Conservation (phyloP, 2,113 vertebrate genomes). For the Cervus canadensis region DNA sequence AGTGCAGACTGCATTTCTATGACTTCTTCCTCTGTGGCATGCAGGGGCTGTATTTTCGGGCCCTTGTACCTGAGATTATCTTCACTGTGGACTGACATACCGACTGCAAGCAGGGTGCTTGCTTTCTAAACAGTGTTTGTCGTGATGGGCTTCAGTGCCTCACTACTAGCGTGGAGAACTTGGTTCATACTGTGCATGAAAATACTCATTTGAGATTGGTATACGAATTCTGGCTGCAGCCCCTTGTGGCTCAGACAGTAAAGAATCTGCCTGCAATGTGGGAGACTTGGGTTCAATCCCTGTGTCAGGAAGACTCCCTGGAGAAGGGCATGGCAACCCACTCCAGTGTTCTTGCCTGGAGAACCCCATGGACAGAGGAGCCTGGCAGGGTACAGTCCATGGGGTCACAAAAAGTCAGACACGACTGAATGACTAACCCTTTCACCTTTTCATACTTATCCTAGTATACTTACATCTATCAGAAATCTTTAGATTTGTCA, state of each 20-base stretch:
- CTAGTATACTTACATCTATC: background rate
- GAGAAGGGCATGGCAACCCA: background rate
- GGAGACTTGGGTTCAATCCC: background rate
- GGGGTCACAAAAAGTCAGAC: background rate
- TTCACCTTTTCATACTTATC: background rate
- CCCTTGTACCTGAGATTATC: background rate
- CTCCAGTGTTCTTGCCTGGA: background rate
- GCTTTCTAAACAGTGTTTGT: background rate
- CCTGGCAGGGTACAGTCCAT: background rate
- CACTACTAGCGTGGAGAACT: background rate
- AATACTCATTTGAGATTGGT: background rate
- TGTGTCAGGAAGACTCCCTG: background rate
- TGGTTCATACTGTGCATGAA: background rate
- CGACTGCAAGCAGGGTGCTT: background rate
- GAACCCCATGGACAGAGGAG: background rate
- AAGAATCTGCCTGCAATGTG: background rate
- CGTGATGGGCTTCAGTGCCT: background rate
- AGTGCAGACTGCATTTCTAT: background rate
- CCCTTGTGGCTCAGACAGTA: background rate
- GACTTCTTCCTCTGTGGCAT: background rate
- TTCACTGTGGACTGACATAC: background rate
- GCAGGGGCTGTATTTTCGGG: background rate
- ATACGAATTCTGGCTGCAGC: background rate
- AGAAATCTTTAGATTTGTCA: background rate
- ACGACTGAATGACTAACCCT: background rate